Evolutionary conservation across 1,140 invertebrate genomes (phyloP), one percentile per base, ranked within the genome.

Genomic region (Zaprionus inermis): DNA sequence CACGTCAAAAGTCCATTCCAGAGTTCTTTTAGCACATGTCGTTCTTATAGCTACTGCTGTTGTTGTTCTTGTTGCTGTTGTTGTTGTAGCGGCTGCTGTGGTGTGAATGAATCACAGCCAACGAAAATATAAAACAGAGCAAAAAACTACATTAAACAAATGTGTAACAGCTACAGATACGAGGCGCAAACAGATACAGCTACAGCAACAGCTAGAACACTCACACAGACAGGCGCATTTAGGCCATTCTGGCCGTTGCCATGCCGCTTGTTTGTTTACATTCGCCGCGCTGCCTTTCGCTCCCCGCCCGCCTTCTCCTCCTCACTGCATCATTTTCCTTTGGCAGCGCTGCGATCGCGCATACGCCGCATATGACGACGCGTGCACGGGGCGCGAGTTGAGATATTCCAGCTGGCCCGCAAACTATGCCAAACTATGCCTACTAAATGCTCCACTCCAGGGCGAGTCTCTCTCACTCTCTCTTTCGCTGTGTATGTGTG

Each of bases 201-300:
- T 22, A 34, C 46, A 54, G n/a, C 54, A 7, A 54, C 46, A 32
- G 51, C 44, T 18, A 52, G 32, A 22, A 70, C 51, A 44, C 24
- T 41, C 12, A 34, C 52, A 54, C 18, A 34, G 22, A 22, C 52
- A 28, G 0, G 14, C 22, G 38, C 28, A 32, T 52, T 59, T 58
- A 24, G 55, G 63, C 61, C 24, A 49, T 49, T 20, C 18, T 22
- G 58, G 20, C n/a, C 32, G 44, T 64, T 71, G 67, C 68, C 72
- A 64, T 68, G 69, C 61, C 74, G 81, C 65, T 80, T 85, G 78
- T 84, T 84, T 84, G 81, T 84, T 84, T 84, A 84, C 68, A 79
- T 64, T 75, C 22, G 16, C 20, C 7, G 44, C 34, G 10, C 12
- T 18, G 18, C 44, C 7, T 18, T 46, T 12, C 16, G 16, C 36